These are phyloP conservation scores for Erebia aethiops DNA, from an alignment of 2,888 invertebrate genomes.

Conservation along the genomic window DNA sequence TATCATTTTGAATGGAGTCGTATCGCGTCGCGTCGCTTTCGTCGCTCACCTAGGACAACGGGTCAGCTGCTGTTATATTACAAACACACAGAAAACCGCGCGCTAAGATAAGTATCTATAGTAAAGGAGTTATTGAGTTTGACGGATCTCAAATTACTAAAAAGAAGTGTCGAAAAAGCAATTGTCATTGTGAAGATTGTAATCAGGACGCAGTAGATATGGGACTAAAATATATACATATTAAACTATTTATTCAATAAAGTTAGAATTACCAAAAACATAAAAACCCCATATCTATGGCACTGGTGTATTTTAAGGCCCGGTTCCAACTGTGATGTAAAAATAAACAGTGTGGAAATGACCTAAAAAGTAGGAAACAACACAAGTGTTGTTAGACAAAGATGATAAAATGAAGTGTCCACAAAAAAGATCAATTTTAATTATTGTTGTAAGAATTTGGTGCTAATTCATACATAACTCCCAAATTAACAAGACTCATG, in stretches of 20 bases:
- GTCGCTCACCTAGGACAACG: too few species aligned
- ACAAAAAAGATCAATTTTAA: neutral
- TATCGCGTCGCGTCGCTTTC: too few species aligned
- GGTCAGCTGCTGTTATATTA: too few species aligned
- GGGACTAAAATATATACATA: neutral
- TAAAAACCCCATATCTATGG: neutral
- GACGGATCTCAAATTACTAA: too few species aligned
- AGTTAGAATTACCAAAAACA: neutral
- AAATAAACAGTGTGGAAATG: neutral
- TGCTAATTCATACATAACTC: neutral
- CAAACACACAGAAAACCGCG: too few species aligned
- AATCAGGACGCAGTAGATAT: neutral
- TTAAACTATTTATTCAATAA: conserved; percentile 1
- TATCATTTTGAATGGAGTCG: too few species aligned
- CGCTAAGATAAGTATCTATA: too few species aligned
- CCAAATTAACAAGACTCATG: neutral
- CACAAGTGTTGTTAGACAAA: neutral
- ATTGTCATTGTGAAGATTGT: neutral
- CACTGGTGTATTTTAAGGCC: neutral
- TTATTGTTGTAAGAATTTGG: neutral
- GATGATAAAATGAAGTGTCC: neutral
- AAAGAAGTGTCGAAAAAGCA: too few species aligned
- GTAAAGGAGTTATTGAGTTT: too few species aligned
- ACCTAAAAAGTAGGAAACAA: neutral
- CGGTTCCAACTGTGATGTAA: neutral